Evolutionary conservation across 2,888 invertebrate genomes (phyloP).

Genomic region (Pristionchus exspectatus): DNA sequence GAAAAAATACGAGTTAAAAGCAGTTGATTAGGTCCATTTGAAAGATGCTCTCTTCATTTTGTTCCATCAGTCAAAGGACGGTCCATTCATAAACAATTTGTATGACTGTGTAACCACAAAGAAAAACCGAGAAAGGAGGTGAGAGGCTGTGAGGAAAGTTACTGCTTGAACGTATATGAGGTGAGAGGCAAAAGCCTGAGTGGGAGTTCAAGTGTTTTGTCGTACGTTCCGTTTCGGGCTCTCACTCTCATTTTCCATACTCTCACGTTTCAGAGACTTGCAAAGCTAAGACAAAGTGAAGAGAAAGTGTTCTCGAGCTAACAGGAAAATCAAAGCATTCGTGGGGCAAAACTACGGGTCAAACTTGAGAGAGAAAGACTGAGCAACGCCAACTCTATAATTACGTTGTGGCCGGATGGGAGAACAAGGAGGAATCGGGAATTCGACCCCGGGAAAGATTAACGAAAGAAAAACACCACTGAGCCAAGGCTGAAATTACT

Average conservation of each 20-base stretch:
- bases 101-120: background rate
- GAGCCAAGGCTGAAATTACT: conserved; percentile 41
- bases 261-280: too few relatives aligned
- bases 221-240: background rate
- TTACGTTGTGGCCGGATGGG: background rate
- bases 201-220: conserved; percentile 15
- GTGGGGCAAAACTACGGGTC: background rate
- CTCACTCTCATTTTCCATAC: too few relatives aligned
- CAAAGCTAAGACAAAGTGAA: too few relatives aligned
- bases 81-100: background rate
- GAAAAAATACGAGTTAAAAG: too few relatives aligned
- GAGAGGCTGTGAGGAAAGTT: background rate
- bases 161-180: background rate
- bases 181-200: background rate
- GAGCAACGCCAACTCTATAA: background rate
- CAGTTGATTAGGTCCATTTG: too few relatives aligned
- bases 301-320: too few relatives aligned
- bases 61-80: too few relatives aligned
- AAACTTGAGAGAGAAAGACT: conserved; percentile 25
- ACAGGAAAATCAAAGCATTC: conserved; percentile 43
- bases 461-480: conserved; percentile 13
- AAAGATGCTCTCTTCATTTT: too few relatives aligned
- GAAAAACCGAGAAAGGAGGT: background rate
- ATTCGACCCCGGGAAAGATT: conserved; percentile 5
- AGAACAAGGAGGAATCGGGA: conserved; percentile 36